Evolutionary conservation across 1,140 invertebrate genomes (phyloP).

Genomic region (Lerema accius): DNA sequence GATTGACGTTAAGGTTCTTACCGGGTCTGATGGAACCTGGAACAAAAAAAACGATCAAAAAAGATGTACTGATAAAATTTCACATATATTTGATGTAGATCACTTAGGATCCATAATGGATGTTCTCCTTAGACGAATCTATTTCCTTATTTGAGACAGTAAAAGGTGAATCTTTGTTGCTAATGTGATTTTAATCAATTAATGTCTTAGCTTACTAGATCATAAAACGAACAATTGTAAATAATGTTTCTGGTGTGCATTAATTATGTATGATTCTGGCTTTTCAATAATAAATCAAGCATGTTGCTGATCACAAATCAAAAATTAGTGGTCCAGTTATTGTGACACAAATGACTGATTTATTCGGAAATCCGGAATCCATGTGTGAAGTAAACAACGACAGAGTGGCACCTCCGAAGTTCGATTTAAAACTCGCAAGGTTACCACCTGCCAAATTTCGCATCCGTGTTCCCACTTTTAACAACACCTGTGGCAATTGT

Average conservation of each 20-base stretch:
- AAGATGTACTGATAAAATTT: background rate
- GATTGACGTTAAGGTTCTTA: constrained; percentile 37
- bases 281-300: too few species aligned
- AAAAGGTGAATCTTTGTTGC: too few species aligned
- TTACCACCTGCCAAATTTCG: constrained; percentile 35
- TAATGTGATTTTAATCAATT: too few species aligned
- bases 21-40: constrained; percentile 43
- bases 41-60: constrained; percentile 25
- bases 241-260: too few species aligned
- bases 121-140: background rate
- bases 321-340: too few species aligned
- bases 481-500: constrained; percentile 53
- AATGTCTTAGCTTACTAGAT: too few species aligned
- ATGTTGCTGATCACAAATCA: too few species aligned
- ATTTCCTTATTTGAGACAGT: too few species aligned
- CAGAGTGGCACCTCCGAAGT: background rate
- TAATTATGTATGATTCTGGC: too few species aligned
- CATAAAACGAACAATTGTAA: too few species aligned
- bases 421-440: constrained; percentile 4
- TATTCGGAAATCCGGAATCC: background rate
- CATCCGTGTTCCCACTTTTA: constrained; percentile 47
- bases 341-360: background rate
- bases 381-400: background rate
- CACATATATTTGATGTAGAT: background rate
- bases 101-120: background rate